phyloP scores from a whole-genome alignment of 2,888 invertebrate species.

The Phragmatobia fuliginosa region DNA sequence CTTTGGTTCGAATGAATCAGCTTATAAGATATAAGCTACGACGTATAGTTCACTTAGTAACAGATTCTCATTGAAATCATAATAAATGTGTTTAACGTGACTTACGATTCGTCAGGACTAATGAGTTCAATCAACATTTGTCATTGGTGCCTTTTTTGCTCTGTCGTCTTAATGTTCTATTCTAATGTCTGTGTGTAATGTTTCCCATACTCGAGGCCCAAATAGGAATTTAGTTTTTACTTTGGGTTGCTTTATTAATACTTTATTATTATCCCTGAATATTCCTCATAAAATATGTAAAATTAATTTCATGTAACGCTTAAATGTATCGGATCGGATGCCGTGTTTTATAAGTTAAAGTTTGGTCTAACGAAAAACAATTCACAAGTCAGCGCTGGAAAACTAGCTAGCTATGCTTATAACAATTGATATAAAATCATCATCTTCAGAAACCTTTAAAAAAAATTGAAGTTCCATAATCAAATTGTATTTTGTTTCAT shows the following conservation, averaged over 20 bases:
- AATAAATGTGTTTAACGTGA: constrained; percentile 20
- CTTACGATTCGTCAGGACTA: constrained; percentile 12
- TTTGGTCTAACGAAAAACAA: background rate
- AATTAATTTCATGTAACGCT: background rate
- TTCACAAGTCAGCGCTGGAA: background rate
- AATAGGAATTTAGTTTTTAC: background rate
- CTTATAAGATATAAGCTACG: background rate
- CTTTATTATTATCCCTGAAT: background rate
- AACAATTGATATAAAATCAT: background rate
- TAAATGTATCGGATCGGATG: background rate
- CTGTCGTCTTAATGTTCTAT: constrained; percentile 2
- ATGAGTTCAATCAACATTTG: constrained; percentile 6
- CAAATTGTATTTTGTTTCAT: background rate
- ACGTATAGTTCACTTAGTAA: constrained; percentile 7
- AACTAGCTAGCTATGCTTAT: background rate
- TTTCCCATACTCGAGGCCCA: too few relatives aligned
- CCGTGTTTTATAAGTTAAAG: background rate
- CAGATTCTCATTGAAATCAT: constrained; percentile 7
- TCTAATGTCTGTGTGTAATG: constrained; percentile 13
- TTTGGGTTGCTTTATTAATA: background rate
- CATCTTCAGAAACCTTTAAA: background rate
- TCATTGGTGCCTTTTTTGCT: constrained; percentile 2
- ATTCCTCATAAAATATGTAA: background rate
- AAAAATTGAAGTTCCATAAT: too few relatives aligned
- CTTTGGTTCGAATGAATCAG: background rate